Conservation (phyloP, 2,113 vertebrate genomes). For the Onychorhynchus coronatus region DNA sequence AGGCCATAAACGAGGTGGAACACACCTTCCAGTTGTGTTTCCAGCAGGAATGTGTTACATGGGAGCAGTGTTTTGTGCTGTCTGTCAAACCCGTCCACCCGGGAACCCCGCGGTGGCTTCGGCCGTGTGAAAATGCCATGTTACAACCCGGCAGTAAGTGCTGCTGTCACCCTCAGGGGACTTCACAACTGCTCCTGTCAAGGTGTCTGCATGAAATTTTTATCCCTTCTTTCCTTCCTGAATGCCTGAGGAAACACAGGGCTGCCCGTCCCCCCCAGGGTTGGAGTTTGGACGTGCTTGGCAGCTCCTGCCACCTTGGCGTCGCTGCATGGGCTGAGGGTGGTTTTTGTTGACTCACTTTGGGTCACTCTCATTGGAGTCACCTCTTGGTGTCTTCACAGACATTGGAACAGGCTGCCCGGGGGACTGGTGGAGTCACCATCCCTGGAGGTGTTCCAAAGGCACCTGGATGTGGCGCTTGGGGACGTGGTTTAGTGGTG, state of each 20-base stretch:
- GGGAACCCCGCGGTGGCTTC: accelerated
- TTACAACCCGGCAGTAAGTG: neutral
- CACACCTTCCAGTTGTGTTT: neutral
- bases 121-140: accelerated
- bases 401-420: neutral
- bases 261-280: accelerated
- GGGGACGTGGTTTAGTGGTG: neutral
- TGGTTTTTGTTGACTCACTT: neutral
- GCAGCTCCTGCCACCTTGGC: neutral
- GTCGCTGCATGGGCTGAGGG: accelerated
- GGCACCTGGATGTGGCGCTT: neutral
- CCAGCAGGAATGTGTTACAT: neutral
- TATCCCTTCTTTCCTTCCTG: neutral
- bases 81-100: neutral
- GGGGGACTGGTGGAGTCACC: neutral
- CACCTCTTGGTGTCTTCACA: neutral
- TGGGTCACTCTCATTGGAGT: neutral
- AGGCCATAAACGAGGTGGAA: neutral
- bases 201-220: neutral
- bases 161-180: neutral
- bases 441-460: neutral
- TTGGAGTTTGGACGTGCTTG: accelerated
- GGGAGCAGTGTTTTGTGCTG: neutral
- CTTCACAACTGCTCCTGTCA: neutral
- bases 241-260: neutral